These are phyloP conservation scores for Apodemus speciosus DNA, from an alignment of 2,113 vertebrate genomes.

Conservation along the genomic window DNA sequence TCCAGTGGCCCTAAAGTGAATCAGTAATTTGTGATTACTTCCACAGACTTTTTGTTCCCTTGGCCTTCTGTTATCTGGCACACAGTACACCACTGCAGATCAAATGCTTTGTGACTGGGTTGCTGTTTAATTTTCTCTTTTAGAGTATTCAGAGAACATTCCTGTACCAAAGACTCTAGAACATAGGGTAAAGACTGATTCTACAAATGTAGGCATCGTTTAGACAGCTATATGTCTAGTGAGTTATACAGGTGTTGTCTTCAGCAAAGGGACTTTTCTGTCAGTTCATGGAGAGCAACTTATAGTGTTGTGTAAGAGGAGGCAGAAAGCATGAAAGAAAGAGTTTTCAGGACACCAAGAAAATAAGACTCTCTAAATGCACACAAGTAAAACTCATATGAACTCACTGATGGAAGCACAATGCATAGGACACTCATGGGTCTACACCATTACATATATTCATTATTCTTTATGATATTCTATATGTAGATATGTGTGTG, in stretches of 20 bases:
- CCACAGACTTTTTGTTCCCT: no score
- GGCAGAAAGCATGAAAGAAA: neutral
- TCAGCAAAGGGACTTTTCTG: neutral
- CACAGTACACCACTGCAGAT: neutral
- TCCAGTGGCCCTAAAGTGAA: neutral
- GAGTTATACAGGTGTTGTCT: neutral
- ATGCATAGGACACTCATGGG: neutral
- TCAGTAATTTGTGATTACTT: neutral
- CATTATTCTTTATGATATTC: neutral
- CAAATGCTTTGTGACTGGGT: neutral
- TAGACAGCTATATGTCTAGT: neutral
- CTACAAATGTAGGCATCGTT: neutral
- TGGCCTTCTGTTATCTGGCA: neutral
- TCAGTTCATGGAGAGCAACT: neutral
- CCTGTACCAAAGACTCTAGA: neutral
- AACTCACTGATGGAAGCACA: neutral
- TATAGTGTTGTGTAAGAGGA: neutral
- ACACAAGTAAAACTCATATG: neutral
- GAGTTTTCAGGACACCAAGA: neutral
- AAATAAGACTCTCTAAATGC: neutral
- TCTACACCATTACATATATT: neutral
- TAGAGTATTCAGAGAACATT: neutral
- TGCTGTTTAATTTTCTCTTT: neutral
- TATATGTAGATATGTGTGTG: neutral
- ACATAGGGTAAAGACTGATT: neutral